Evolutionary conservation across 2,113 vertebrate species (phyloP), one percentile per base, ranked within the genome.

Genomic region (Syrmaticus mikado): DNA sequence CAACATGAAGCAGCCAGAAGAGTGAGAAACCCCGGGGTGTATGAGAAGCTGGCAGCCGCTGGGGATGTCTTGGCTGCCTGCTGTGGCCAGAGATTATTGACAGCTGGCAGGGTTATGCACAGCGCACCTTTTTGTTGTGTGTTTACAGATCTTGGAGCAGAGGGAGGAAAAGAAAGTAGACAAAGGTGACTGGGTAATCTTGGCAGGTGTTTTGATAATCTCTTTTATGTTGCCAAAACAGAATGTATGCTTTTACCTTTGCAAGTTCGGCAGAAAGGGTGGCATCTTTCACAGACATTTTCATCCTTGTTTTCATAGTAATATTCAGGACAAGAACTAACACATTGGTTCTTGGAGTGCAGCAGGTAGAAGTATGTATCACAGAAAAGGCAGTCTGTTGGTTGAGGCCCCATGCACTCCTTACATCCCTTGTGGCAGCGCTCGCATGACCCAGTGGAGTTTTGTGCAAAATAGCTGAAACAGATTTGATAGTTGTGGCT

Each of bases 251-350:
- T 91, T 94, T 97, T 97, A 99, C 99, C 98, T 34, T 76, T 75
- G 85, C 99, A 99, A 17, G 98, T 98, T 24, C 88, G 97, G 89
- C 99, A 99, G 52, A 98, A 98, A 7, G 98, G 96, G 41, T 99
- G 98, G 92, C 99, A 99, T 79, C 96, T 98, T 87, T 97, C 96
- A 89, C 99, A 99, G 79, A 92, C 82, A 0, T 90, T 96, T 8
- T 93, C 67, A 10, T 43, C 52, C 7, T 76, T 85, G 50, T 97
- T 96, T 48, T 86, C 83, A 2, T 98, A 98, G 97, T 98, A 98
- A 40, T 96, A 95, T 8, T 97, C 90, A 5, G 99, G 99, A 74
- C 99, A 99, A 71, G 96, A 97, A 60, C 71, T 90, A 55, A 97
- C 58, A 25, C 99, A 99, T 65, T 97, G 79, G 0, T 98, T 97